Conservation (phyloP, 2,888 invertebrate genomes). For the Chrysopilus asiliformis region DNA sequence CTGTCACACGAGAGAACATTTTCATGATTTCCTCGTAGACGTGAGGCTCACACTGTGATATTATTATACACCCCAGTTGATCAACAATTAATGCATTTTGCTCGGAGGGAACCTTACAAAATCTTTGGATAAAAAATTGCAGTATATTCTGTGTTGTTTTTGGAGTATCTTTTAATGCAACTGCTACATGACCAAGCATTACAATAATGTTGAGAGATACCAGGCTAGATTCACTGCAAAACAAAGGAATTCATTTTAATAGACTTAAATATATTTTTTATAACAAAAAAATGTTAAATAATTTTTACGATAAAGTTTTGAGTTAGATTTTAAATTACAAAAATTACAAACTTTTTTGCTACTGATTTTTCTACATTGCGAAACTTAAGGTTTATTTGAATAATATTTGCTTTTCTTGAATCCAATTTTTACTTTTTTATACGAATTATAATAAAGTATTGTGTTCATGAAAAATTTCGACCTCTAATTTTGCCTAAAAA, state of each 20-base stretch:
- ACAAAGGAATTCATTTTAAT: constrained; percentile 10
- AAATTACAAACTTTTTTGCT: no score
- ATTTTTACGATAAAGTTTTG: no score
- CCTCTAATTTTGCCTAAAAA: no score
- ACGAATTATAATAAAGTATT: no score
- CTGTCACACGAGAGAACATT: constrained; percentile 92
- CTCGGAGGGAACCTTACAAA: constrained; percentile 85
- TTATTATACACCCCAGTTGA: constrained; percentile 95
- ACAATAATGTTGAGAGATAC: constrained; percentile 95
- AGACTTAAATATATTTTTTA: no score
- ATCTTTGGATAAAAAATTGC: constrained; percentile 91
- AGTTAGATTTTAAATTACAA: no score
- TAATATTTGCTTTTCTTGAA: no score
- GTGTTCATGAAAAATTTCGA: no score
- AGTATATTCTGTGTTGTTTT: constrained; percentile 90
- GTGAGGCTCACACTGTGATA: constrained; percentile 74
- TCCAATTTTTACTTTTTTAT: no score
- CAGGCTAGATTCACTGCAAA: constrained; percentile 69
- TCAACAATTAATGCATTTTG: constrained; percentile 92
- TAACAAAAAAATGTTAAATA: not conserved
- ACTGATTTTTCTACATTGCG: no score
- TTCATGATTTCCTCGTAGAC: constrained; percentile 94
- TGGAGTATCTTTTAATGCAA: constrained; percentile 82
- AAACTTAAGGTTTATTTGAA: no score
- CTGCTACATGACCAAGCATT: constrained; percentile 94